Evolutionary conservation across 2,797 vertebrate genomes (phyloP).

Genomic region (Anabacerthia variegaticeps): DNA sequence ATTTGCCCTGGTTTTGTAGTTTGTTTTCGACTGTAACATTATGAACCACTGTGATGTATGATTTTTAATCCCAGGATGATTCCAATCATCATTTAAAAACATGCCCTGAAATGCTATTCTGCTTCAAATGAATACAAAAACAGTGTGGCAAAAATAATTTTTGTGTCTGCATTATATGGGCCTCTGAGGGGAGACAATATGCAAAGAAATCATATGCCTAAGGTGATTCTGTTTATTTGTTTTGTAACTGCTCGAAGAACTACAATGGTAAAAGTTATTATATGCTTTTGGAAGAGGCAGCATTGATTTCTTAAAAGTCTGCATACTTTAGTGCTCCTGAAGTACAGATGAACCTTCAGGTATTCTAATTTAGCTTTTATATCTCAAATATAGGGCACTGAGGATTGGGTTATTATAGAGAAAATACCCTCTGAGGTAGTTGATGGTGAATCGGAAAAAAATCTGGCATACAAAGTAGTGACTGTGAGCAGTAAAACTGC

Average conservation of each 20-base stretch:
- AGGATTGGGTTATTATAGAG: conserved; percentile 89
- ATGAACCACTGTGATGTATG: background rate
- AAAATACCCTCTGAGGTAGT: conserved; percentile 86
- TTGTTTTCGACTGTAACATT: background rate
- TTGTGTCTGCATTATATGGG: background rate
- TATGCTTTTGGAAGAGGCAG: background rate
- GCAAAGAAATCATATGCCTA: background rate
- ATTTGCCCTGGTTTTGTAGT: background rate
- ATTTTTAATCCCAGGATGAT: background rate
- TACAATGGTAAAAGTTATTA: background rate
- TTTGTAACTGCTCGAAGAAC: background rate
- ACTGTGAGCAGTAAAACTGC: conserved; percentile 81
- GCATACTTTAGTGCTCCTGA: conserved; percentile 62
- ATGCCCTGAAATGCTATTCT: background rate
- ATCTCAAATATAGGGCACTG: conserved; percentile 88
- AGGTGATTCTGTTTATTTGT: background rate
- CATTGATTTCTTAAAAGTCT: conserved; percentile 45
- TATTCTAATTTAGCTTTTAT: conserved; percentile 86
- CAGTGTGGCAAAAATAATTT: background rate
- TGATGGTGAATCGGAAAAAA: conserved; percentile 83
- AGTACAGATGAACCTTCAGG: conserved; percentile 39
- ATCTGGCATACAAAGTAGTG: conserved; percentile 83
- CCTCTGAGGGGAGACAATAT: background rate
- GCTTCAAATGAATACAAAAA: background rate
- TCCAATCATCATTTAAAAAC: background rate